phyloP scores from a whole-genome alignment of 2,113 vertebrate genomes.

The Elanus axillaris region DNA sequence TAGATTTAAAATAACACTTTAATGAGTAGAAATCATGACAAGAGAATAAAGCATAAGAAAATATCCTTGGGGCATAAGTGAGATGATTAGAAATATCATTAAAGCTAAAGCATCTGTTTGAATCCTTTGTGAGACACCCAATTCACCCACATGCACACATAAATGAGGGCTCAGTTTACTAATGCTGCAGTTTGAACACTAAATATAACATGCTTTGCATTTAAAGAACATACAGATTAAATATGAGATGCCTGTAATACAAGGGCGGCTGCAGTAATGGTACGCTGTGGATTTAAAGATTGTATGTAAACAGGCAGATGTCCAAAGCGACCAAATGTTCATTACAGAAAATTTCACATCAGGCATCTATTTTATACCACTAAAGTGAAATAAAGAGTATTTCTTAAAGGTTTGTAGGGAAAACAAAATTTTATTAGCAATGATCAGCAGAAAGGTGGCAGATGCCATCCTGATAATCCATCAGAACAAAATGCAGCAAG shows the following conservation, averaged over 20 bases:
- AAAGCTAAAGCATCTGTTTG: constrained; percentile 61
- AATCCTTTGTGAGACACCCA: constrained; percentile 55
- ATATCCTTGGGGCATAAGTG: constrained; percentile 59
- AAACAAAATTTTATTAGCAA: neutral
- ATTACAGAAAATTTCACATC: neutral
- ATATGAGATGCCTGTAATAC: neutral
- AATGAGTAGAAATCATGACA: constrained; percentile 54
- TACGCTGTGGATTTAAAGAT: neutral
- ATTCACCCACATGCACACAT: constrained; percentile 2
- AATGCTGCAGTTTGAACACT: constrained; percentile 42
- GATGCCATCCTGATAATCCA: neutral
- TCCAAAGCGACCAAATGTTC: constrained; percentile 15
- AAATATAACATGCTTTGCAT: constrained; percentile 47
- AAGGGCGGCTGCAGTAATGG: neutral
- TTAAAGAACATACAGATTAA: constrained; percentile 49
- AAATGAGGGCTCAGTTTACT: constrained; percentile 43
- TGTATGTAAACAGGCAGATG: neutral
- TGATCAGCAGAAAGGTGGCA: neutral
- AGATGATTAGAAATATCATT: constrained; percentile 70
- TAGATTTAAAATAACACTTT: constrained; percentile 43
- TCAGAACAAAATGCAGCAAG: neutral
- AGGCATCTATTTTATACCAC: neutral
- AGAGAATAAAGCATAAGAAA: constrained; percentile 54
- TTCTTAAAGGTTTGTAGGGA: neutral
- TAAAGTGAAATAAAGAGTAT: neutral